Evolutionary conservation across 64 coral and sea anemone species (phyloP), one percentile per base, ranked within the genome.

Genomic region (Pocillopora verrucosa): DNA sequence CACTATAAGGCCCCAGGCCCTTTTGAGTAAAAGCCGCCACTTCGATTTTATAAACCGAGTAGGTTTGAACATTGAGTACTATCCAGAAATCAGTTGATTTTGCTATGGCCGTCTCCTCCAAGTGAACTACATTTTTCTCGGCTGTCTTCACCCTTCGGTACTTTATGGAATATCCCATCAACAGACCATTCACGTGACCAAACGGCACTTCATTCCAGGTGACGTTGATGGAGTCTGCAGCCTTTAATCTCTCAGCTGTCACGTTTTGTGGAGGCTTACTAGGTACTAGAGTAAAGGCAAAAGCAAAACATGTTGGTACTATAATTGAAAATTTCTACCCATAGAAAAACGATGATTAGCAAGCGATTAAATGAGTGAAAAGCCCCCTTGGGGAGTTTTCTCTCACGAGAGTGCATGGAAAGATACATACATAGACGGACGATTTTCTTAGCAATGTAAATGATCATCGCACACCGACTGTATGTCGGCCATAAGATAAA

Each of bases 11-110:
- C n/a, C 94, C 94, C 16, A 78, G 1, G 2, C 94, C 94, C 19
- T 62, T 80, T 5, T 45, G 74, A 12, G 89, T 95, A 67, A 25
- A 59, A 2, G 94, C 94, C 16, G 89, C 78, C 10, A 95, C 70
- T 70, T 25, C 36, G 22, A 95, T 76, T 73, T 91, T 61, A 36
- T 95, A 95, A 0, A 80, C n/a, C 13, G 94, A 88, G 45, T 91
- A 95, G 3, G 65, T 87, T 75, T 82, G 36, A 76, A 68, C 84
- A 65, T 13, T 2, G 17, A 89, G 56, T 0, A 34, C 64, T 20
- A 65, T 30, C 0, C 36, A 57, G 7, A 26, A 59, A 2, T 60
- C 77, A 13, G 0, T 22, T 59, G 72, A 16, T 13, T 36, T 79
- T 36, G 89, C 5, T 30, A 65, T 70, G 35, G 77, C 6, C 17